A percentile compares a stretch with the other conserved stretches of the same genome.
phyloP scores from a whole-genome alignment of 1,140 invertebrate species.

The Cyclina sinensis region DNA sequence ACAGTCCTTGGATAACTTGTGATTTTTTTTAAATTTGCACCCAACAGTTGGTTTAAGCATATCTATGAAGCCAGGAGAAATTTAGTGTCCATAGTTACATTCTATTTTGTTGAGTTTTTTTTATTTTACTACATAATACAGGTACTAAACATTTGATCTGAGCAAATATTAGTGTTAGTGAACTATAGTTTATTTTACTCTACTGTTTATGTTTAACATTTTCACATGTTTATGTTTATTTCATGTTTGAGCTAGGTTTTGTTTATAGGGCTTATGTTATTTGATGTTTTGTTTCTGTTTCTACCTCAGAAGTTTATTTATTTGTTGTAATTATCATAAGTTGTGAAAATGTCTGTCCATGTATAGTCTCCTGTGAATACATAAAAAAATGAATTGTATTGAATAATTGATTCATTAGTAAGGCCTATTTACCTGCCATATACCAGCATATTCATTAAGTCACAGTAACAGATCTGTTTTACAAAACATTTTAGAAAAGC shows the following conservation, averaged over 20 bases:
- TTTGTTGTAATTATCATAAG: not conserved
- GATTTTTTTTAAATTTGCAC: no score
- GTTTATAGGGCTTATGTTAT: constrained; percentile 13
- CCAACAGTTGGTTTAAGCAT: no score
- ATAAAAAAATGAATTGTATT: no score
- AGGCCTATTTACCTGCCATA: no score
- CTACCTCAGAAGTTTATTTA: constrained; percentile 10
- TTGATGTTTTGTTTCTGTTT: not conserved
- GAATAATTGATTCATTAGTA: no score
- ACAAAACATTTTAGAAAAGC: no score
- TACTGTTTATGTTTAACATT: not conserved
- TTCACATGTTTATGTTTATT: not conserved
- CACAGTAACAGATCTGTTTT: no score
- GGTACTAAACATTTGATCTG: not conserved
- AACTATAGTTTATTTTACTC: not conserved
- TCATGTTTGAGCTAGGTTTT: not conserved
- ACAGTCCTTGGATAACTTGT: no score
- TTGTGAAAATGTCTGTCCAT: no score
- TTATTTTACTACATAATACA: not conserved
- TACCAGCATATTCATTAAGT: no score
- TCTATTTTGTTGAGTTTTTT: not conserved
- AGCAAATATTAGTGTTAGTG: not conserved
- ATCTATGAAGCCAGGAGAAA: no score
- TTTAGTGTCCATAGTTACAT: not conserved
- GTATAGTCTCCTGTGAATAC: no score